Evolutionary conservation across 2,797 vertebrate genomes (phyloP).

Genomic region (Leontopithecus rosalia): DNA sequence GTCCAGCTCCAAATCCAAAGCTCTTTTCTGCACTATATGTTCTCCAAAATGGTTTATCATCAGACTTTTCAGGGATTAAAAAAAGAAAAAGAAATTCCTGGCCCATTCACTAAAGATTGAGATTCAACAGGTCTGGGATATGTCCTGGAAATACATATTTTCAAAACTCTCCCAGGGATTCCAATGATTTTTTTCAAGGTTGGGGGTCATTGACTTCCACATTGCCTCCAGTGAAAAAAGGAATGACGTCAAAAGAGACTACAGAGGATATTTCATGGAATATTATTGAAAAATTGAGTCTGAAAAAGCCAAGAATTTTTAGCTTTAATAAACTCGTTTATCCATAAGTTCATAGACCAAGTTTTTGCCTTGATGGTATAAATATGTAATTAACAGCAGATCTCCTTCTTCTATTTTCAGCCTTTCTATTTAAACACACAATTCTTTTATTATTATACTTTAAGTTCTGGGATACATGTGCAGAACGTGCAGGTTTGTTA

Average conservation of each 20-base stretch:
- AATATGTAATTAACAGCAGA: not conserved
- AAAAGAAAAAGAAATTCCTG: not conserved
- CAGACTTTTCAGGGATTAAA: not conserved
- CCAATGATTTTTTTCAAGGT: not conserved
- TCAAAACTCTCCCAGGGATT: not conserved
- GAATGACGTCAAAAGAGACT: not conserved
- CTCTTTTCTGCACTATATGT: not conserved
- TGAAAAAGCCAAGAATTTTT: not conserved
- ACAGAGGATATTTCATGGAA: not conserved
- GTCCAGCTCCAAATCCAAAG: not conserved
- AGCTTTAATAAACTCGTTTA: not conserved
- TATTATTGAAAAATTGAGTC: not conserved
- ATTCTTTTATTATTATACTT: no score
- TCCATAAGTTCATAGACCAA: not conserved
- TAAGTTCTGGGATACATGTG: no score
- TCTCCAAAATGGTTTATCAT: not conserved
- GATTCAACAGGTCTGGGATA: not conserved
- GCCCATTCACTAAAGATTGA: not conserved
- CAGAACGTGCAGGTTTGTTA: no score
- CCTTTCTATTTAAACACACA: not conserved
- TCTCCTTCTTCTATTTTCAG: not conserved
- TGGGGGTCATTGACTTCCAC: not conserved
- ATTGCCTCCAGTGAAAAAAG: not conserved
- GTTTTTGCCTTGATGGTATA: constrained; percentile 7
- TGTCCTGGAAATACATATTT: not conserved